phyloP scores from a whole-genome alignment of 2,113 vertebrate species.

The Rhinopomastus cyanomelas region DNA sequence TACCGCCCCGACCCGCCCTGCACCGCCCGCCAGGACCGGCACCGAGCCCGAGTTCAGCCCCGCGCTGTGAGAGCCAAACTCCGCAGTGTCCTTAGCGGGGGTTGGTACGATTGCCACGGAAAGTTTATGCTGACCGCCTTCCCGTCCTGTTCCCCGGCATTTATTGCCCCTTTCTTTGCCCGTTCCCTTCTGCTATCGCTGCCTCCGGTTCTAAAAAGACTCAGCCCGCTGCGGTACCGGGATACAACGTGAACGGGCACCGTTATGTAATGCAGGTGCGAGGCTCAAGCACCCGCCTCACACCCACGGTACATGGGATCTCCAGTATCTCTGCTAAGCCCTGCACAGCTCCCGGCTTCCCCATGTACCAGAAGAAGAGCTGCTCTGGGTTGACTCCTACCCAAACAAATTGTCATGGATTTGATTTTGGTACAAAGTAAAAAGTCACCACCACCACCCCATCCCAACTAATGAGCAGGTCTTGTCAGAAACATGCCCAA shows the following conservation, averaged over 20 bases:
- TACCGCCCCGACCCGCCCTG: not conserved
- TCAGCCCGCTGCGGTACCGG: not conserved
- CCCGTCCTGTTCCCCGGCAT: rapidly evolving
- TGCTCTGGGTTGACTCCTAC: not conserved
- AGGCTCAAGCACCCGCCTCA: not conserved
- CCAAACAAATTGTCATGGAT: not conserved
- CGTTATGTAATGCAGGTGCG: not conserved
- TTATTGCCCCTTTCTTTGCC: not conserved
- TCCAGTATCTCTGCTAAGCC: rapidly evolving
- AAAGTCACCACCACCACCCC: not conserved
- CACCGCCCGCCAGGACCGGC: not conserved
- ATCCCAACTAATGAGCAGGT: not conserved
- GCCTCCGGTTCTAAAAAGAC: not conserved
- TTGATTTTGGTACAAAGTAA: not conserved
- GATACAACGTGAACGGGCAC: not conserved
- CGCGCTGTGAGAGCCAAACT: not conserved
- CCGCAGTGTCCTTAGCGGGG: not conserved
- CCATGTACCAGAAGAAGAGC: not conserved
- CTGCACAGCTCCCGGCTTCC: not conserved
- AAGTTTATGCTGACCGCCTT: constrained; percentile 5
- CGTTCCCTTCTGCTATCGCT: not conserved
- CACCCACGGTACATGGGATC: rapidly evolving
- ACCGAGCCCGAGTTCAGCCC: not conserved
- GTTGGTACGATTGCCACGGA: not conserved
- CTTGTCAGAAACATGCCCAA: not conserved